These are phyloP conservation scores for Engystomops pustulosus DNA, from an alignment of 2,113 vertebrate genomes.

Conservation along the genomic window DNA sequence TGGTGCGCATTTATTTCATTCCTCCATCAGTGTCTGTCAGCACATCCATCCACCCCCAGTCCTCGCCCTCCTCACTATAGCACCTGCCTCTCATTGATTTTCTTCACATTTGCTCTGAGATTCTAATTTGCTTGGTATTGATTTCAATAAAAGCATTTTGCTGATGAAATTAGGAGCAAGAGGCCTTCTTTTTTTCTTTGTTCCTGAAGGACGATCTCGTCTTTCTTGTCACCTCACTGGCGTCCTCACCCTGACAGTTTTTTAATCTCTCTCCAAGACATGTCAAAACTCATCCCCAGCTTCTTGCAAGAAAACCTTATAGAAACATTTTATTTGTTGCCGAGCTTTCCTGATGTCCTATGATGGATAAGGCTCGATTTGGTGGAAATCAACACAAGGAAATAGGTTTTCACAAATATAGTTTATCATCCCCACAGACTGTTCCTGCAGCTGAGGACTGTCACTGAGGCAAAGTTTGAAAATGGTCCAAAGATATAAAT, in stretches of 20 bases:
- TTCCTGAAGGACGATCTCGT: constrained; percentile 47
- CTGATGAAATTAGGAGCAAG: constrained; percentile 55
- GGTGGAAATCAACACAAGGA: constrained; percentile 8
- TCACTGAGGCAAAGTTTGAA: not conserved
- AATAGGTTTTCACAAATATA: constrained; percentile 29
- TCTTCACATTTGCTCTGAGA: constrained; percentile 56
- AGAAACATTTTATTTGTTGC: constrained; percentile 8
- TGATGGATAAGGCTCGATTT: constrained; percentile 27
- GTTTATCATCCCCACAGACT: not conserved
- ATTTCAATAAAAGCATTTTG: constrained; percentile 60
- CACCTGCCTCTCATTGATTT: constrained; percentile 56
- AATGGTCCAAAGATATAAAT: not conserved
- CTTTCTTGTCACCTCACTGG: constrained; percentile 54
- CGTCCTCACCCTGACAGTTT: constrained; percentile 38
- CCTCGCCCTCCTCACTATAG: constrained; percentile 28
- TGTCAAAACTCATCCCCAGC: constrained; percentile 39
- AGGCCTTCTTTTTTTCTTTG: constrained; percentile 38
- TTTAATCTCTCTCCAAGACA: constrained; percentile 50
- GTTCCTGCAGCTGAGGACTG: not conserved
- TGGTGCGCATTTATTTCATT: constrained; percentile 6
- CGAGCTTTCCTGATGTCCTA: not conserved
- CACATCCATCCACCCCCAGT: constrained; percentile 38
- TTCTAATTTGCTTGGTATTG: constrained; percentile 59
- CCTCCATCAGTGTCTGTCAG: constrained; percentile 35
- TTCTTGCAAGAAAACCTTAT: constrained; percentile 3